phyloP scores from a whole-genome alignment of 2,113 vertebrate species.

The Platichthys stellatus region DNA sequence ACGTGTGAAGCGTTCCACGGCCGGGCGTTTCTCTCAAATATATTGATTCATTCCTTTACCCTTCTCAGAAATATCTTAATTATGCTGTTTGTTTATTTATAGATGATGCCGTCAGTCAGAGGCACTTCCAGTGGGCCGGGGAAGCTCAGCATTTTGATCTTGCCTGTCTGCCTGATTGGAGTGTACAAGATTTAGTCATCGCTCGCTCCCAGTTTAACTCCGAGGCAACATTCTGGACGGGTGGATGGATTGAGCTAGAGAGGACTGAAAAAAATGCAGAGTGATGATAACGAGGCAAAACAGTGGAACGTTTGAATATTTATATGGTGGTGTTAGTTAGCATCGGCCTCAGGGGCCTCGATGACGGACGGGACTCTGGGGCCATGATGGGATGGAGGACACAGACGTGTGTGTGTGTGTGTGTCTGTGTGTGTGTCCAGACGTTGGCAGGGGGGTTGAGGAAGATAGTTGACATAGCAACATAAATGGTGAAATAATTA shows the following conservation, averaged over 20 bases:
- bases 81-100: conserved; percentile 73
- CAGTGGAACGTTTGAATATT: conserved; percentile 79
- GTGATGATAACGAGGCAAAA: conserved; percentile 71
- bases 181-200: conserved; percentile 58
- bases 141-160: conserved; percentile 62
- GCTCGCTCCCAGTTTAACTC: conserved; percentile 68
- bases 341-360: conserved; percentile 63
- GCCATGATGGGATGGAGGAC: conserved; percentile 60
- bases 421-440: conserved; percentile 39
- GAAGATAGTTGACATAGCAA: conserved; percentile 42
- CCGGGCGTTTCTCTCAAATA: conserved; percentile 54
- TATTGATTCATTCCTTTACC: conserved; percentile 61
- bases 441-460: conserved; percentile 6
- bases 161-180: conserved; percentile 56
- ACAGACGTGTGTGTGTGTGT: conserved; percentile 1
- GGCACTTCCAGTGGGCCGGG: conserved; percentile 43
- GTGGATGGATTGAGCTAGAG: conserved; percentile 72
- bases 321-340: conserved; percentile 75
- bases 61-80: conserved; percentile 63
- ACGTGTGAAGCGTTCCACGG: conserved; percentile 69
- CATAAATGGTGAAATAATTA: conserved; percentile 79
- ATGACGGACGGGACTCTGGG: conserved; percentile 63
- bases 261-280: conserved; percentile 59
- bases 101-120: conserved; percentile 64
- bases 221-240: conserved; percentile 65